These are phyloP conservation scores for Ictalurus punctatus DNA, from an alignment of 2,113 vertebrate genomes.

Conservation along the genomic window DNA sequence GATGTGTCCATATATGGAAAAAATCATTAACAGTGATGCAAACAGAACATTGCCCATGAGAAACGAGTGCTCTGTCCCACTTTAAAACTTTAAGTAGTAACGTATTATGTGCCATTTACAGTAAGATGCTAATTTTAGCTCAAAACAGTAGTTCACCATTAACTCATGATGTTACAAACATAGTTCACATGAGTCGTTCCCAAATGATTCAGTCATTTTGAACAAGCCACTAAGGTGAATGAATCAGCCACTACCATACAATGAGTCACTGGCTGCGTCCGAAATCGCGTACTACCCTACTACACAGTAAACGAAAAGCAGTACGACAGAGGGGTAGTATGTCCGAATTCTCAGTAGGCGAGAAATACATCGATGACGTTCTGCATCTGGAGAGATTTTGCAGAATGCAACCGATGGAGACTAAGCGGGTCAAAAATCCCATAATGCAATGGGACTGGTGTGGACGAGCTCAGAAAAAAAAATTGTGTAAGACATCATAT, in stretches of 20 bases:
- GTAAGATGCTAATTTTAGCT: background rate
- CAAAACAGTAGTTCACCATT: background rate
- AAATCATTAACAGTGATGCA: slow-evolving; percentile 36
- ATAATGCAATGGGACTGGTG: too few species aligned
- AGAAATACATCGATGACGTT: too few species aligned
- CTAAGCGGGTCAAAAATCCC: too few species aligned
- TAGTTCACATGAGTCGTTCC: background rate
- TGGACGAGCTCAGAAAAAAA: too few species aligned
- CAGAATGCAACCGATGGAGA: too few species aligned
- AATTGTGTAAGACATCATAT: too few species aligned
- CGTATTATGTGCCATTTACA: background rate
- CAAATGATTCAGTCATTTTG: background rate
- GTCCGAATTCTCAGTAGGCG: too few species aligned
- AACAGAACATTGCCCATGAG: slow-evolving; percentile 30
- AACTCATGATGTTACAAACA: background rate
- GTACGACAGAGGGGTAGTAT: too few species aligned
- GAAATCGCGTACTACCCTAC: too few species aligned
- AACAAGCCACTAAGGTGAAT: background rate
- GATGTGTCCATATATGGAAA: slow-evolving; percentile 19
- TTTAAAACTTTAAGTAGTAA: slow-evolving; percentile 27
- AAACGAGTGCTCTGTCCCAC: slow-evolving; percentile 33
- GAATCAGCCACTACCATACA: background rate
- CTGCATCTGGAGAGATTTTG: too few species aligned
- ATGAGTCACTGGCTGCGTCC: background rate
- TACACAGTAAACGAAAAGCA: too few species aligned